Base-by-base conservation (phyloP, 1,140 invertebrate species). In the Psilanteris sp. region DNA sequence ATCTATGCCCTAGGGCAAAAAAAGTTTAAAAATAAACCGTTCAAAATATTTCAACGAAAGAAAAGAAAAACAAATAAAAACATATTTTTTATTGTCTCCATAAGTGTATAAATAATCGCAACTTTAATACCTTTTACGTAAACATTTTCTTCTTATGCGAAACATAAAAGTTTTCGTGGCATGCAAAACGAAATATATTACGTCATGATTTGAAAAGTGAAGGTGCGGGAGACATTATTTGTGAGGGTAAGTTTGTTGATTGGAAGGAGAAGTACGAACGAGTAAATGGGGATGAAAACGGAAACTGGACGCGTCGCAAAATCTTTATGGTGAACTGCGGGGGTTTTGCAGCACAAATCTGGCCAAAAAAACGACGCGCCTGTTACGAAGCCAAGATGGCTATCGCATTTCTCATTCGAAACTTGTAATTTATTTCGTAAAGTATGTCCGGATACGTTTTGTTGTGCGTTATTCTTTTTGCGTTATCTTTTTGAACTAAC, bases 291-390 rank as follows among this genome's bases (percentile, higher is more conserved):
- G 70, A 66, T 71, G 80, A 59, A 52, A 75, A 55, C 80, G 80
- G 82, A 82, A 83, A 55, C 75, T 50, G 68, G 75, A 78, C 54
- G 64, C 76, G 76, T 81, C 76, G 64, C 61, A 62, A 64, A 39
- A 81, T 83, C 80, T 83, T 82, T 84, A 81, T 74, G 72, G 59
- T 34, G 50, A 76, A 59, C 80, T 62, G 67, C 71, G 76, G 79
- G 79, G 62, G 32, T 70, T 59, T 76, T 16, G 13, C 15, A 7
- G 50, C 44, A 26, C 16, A 39, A 13, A 15, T 13, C 24, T 26
- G 8, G 50, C 20, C 50, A 41, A 36, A 44, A 46, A 67, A 54
- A 55, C 50, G 55, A 54, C 24, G 29, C 50, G 15, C 16, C 29
- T 13, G 43, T 39, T 37, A 48, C 37, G 9, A 44, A 55, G 39